phyloP scores from a whole-genome alignment of 2,888 invertebrate species.

The Diaprepes abbreviatus region DNA sequence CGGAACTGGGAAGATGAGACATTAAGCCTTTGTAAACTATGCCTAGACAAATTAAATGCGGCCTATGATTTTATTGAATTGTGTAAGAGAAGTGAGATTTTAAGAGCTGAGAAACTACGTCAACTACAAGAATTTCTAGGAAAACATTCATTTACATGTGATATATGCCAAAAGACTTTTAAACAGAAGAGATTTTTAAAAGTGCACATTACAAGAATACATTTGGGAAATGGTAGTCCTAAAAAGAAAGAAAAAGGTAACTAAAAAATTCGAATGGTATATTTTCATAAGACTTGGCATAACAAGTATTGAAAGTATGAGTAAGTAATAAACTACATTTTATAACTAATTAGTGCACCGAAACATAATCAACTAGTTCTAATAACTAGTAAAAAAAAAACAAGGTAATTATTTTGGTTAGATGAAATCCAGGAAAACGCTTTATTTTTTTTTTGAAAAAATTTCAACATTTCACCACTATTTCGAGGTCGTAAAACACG shows the following conservation, averaged over 20 bases:
- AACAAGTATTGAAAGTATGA: too few relatives aligned
- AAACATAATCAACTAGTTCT: too few relatives aligned
- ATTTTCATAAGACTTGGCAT: too few relatives aligned
- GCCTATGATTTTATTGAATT: constrained; percentile 52
- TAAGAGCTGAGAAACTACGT: constrained; percentile 49
- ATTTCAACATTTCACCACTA: too few relatives aligned
- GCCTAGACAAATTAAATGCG: constrained; percentile 49
- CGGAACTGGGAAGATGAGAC: constrained; percentile 51
- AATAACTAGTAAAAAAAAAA: too few relatives aligned
- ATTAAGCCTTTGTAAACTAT: constrained; percentile 51
- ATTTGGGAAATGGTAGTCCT: constrained; percentile 17
- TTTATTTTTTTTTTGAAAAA: too few relatives aligned
- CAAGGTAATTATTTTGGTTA: too few relatives aligned
- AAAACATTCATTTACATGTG: constrained; percentile 49
- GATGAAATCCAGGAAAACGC: too few relatives aligned
- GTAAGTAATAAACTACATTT: too few relatives aligned
- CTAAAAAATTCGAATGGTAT: too few relatives aligned
- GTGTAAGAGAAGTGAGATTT: constrained; percentile 52
- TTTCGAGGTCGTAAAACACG: too few relatives aligned
- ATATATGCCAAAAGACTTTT: constrained; percentile 55
- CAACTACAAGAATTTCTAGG: constrained; percentile 25
- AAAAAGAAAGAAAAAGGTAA: constrained; percentile 31
- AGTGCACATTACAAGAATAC: constrained; percentile 53
- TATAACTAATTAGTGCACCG: too few relatives aligned
- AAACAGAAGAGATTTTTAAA: constrained; percentile 54